phyloP scores from a whole-genome alignment of 2,888 invertebrate species.

The Stomorhina lunata region DNA sequence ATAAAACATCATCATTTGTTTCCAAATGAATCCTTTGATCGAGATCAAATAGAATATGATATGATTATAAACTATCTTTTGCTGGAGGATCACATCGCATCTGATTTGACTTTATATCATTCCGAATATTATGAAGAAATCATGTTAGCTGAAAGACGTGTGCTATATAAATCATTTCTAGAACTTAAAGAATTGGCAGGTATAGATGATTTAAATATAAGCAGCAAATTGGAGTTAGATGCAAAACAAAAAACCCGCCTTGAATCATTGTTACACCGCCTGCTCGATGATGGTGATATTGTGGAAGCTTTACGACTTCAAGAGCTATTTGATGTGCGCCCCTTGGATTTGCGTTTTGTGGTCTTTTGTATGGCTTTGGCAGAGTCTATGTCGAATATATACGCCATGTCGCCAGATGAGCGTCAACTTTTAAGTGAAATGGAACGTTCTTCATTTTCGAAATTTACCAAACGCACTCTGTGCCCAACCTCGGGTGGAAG shows the following conservation, averaged over 20 bases:
- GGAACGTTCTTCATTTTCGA: slow-evolving; percentile 78
- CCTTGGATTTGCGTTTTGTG: slow-evolving; percentile 82
- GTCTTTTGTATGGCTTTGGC: slow-evolving; percentile 83
- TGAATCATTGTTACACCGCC: slow-evolving; percentile 79
- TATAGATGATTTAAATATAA: slow-evolving; percentile 77
- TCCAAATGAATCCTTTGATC: slow-evolving; percentile 78
- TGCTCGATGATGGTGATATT: slow-evolving; percentile 82
- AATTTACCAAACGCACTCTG: slow-evolving; percentile 78
- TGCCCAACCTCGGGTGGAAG: slow-evolving; percentile 13
- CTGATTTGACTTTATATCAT: slow-evolving; percentile 74
- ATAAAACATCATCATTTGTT: slow-evolving; percentile 78
- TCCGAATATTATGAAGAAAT: slow-evolving; percentile 79
- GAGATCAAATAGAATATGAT: slow-evolving; percentile 79
- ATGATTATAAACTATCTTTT: slow-evolving; percentile 77
- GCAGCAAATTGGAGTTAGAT: slow-evolving; percentile 71
- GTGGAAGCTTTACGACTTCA: slow-evolving; percentile 82
- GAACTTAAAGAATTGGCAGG: slow-evolving; percentile 79
- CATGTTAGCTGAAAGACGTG: slow-evolving; percentile 77
- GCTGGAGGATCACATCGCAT: slow-evolving; percentile 66
- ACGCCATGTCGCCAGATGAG: slow-evolving; percentile 84
- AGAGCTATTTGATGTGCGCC: slow-evolving; percentile 79
- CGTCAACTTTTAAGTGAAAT: slow-evolving; percentile 81
- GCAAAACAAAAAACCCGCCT: slow-evolving; percentile 75
- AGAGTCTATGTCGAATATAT: slow-evolving; percentile 82
- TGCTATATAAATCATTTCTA: slow-evolving; percentile 78